These are phyloP conservation scores for Rhopilema esculentum DNA, from an alignment of 30 jellyfish, hydroid and myxozoan species.

Conservation along the genomic window DNA sequence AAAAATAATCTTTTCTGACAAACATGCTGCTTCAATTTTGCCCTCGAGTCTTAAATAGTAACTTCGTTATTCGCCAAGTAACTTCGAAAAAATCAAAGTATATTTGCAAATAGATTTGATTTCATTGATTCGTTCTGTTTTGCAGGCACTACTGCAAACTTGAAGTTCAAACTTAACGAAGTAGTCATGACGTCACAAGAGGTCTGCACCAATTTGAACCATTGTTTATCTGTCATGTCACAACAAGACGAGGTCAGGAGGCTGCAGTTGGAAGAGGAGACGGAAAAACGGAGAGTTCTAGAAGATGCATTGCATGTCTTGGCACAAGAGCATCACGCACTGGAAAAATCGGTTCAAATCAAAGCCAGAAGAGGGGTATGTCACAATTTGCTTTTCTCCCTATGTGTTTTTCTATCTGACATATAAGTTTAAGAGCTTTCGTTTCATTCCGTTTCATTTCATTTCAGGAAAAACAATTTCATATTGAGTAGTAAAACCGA, in stretches of 20 bases:
- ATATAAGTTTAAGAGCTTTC: no score
- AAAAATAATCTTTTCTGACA: not conserved
- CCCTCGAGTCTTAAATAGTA: no score
- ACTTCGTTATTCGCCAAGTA: no score
- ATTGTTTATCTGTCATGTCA: slow-evolving; percentile 87
- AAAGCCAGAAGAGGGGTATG: slow-evolving; percentile 70
- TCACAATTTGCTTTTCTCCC: not conserved
- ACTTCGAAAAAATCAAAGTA: not conserved
- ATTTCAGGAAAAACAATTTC: no score
- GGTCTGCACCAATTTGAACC: slow-evolving; percentile 89
- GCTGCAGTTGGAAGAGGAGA: slow-evolving; percentile 94
- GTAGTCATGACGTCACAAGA: slow-evolving; percentile 95
- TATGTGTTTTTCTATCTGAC: not conserved
- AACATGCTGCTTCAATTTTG: no score
- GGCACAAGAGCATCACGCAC: slow-evolving; percentile 94
- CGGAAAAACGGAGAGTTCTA: slow-evolving; percentile 93
- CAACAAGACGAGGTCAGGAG: slow-evolving; percentile 99
- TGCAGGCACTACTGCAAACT: slow-evolving; percentile 88
- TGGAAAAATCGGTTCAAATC: slow-evolving; percentile 88
- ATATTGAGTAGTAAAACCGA: no score
- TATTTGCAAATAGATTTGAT: not conserved
- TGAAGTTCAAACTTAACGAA: slow-evolving; percentile 86
- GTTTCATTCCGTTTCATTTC: no score
- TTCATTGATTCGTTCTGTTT: not conserved
- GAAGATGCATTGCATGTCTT: slow-evolving; percentile 97